Percentiles rank a stretch among this genome's conserved stretches.
Evolutionary conservation across 2,797 vertebrate genomes (phyloP).

Genomic region (Coregonus sp.): DNA sequence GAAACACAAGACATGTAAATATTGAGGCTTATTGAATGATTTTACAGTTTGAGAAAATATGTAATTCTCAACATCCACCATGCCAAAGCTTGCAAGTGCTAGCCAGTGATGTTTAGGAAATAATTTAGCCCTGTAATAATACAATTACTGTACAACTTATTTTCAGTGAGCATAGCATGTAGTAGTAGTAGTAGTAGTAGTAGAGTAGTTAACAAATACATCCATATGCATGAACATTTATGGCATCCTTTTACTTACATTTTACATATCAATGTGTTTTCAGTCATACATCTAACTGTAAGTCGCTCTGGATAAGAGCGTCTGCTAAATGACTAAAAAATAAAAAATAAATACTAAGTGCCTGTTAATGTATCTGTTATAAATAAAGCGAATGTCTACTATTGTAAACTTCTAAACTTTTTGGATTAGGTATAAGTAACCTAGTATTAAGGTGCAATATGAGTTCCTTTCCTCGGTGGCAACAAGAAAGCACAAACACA

Average conservation of each 20-base stretch:
- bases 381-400: conserved; percentile 40
- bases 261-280: conserved; percentile 33
- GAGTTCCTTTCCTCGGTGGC: background rate
- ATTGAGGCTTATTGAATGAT: background rate
- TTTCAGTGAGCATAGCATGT: too few species aligned
- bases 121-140: background rate
- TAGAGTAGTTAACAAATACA: background rate
- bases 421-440: background rate
- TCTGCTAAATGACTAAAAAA: too few species aligned
- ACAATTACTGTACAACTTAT: background rate
- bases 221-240: background rate
- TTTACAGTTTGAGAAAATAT: background rate
- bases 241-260: conserved; percentile 12
- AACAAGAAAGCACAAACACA: background rate
- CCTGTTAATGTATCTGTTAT: conserved; percentile 21
- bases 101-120: background rate
- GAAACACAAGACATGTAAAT: background rate
- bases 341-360: too few species aligned
- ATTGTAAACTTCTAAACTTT: too few species aligned
- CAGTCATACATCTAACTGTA: too few species aligned
- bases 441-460: background rate
- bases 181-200: too few species aligned
- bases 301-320: too few species aligned
- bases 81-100: background rate
- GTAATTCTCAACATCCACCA: background rate